Evolutionary conservation across 2,888 invertebrate species (phyloP), one percentile per base, ranked within the genome.

Genomic region (Cephus rjabovi): DNA sequence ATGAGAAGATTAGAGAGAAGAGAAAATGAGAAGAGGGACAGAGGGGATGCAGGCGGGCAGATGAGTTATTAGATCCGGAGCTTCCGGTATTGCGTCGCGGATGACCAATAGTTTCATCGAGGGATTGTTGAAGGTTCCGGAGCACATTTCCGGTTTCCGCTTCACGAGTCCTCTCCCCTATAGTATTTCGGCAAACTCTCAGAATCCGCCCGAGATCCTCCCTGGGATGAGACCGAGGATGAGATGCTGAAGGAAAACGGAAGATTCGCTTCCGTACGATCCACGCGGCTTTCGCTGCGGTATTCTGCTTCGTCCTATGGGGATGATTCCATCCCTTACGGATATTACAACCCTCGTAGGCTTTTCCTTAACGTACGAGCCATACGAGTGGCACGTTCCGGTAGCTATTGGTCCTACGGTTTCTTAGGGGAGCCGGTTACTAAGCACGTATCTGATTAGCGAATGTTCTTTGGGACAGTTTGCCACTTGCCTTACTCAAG

Each of bases 101-200:
- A 91, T 91, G 91, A 91, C 91, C 91, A 91, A 91, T 91, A 90
- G 91, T 91, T 91, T 91, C 91, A 91, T 91, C 91, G 91, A 91
- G 91, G 91, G 90, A 91, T 91, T 91, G 91, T 91, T 91, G 90
- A 91, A 90, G 90, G 88, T 91, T 92, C 92, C 92, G 92, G 90
- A 89, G 88, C 92, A 92, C 92, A 92, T 92, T 92, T 92, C 92
- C 92, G 89, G 89, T 89, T 92, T 92, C 92, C 92, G 92, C 86
- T 86, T 83, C 83, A 81, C 87, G 89, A 85, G 87, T 87, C 87
- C 79, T 34, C 71, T 71, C 71, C 34, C 71, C 71, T 71, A 33
- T 31, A 34, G 71, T 12, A 71, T 71, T 34, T 31, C 9, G 68
- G 81, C 82, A 80, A 83, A 80, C 86, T 84, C 85, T 81, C 81